phyloP scores from a whole-genome alignment of 2,888 invertebrate species.

The Ichneumoninae sp. region DNA sequence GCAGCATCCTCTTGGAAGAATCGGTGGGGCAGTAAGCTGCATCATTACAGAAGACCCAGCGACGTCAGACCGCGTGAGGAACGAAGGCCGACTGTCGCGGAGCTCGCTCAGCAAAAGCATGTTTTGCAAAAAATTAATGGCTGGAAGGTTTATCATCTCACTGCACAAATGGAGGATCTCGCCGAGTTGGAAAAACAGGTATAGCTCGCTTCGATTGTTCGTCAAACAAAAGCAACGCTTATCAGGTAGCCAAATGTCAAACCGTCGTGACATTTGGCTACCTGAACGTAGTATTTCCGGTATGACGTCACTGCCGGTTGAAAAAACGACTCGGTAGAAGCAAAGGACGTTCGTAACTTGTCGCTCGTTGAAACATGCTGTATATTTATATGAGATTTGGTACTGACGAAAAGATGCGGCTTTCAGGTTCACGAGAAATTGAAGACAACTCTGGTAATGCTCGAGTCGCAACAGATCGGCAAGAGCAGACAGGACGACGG shows the following conservation, averaged over 20 bases:
- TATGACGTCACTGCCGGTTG: too few species aligned
- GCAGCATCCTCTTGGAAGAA: constrained; percentile 80
- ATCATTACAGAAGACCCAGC: constrained; percentile 84
- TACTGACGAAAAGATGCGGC: constrained; percentile 4
- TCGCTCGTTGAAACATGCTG: too few species aligned
- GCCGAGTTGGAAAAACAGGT: constrained; percentile 84
- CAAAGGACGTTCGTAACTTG: too few species aligned
- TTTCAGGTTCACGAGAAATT: constrained; percentile 81
- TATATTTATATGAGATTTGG: not conserved
- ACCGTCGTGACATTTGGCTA: too few species aligned
- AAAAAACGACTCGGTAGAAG: too few species aligned
- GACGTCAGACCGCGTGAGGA: constrained; percentile 96
- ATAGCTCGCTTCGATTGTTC: constrained; percentile 20
- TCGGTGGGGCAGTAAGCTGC: constrained; percentile 77
- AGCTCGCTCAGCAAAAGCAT: constrained; percentile 94
- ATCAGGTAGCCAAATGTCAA: too few species aligned
- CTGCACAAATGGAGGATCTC: constrained; percentile 96
- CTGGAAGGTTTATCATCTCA: constrained; percentile 97
- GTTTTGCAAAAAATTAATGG: constrained; percentile 95
- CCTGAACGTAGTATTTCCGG: too few species aligned
- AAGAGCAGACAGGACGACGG: constrained; percentile 79
- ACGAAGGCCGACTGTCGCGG: constrained; percentile 92
- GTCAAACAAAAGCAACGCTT: too few species aligned
- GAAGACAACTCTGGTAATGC: constrained; percentile 79
- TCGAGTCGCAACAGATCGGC: constrained; percentile 79